Evolutionary conservation across 1,140 invertebrate genomes (phyloP), one percentile per base, ranked within the genome.

Genomic region (Drosophila nebulosa): DNA sequence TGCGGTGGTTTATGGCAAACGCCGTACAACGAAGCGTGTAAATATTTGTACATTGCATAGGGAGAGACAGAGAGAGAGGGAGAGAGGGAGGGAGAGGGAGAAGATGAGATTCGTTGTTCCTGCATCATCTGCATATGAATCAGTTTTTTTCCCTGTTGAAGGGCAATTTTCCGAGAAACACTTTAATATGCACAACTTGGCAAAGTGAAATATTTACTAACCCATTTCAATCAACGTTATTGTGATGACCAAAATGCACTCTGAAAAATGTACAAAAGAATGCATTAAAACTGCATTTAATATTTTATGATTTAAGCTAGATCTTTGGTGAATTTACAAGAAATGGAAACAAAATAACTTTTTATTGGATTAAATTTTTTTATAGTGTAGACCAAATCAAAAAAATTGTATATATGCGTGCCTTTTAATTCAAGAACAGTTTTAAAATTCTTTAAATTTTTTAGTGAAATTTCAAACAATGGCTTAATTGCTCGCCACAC

Each of bases 1-100:
- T 81, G 79, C 64, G 81, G 81, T 86, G 69, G 66, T 85, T 86
- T 70, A 85, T 81, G 81, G 74, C 74, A 74, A 74, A 58, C 55
- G 71, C 72, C 68, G 55, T 35, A 74, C 56, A 81, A 59, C 74
- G 70, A 71, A 61, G 61, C 64, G 61, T 80, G 78, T 85, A 85
- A 85, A 85, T 85, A 78, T 81, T 81, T 86, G 55, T 64, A 52
- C 61, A 75, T 46, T 5, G 39, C 18, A 46, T 16, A 16, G 16
- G 6, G 2, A 21, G 36, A 18, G 6, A 21, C 3, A 58, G 5
- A 10, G 12, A 50, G 18, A 14, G 46, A 26, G n/a, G 7, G 10
- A 2, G 9, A 27, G 16, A 5, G 26, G 6, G 22, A 42, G 32
- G 12, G 22, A 30, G 21, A 24, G 6, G 5, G 18, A 21, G 39